Evolutionary conservation across 2,888 invertebrate species (phyloP), one percentile per base, ranked within the genome.

Genomic region (Ceraclea dissimilis): DNA sequence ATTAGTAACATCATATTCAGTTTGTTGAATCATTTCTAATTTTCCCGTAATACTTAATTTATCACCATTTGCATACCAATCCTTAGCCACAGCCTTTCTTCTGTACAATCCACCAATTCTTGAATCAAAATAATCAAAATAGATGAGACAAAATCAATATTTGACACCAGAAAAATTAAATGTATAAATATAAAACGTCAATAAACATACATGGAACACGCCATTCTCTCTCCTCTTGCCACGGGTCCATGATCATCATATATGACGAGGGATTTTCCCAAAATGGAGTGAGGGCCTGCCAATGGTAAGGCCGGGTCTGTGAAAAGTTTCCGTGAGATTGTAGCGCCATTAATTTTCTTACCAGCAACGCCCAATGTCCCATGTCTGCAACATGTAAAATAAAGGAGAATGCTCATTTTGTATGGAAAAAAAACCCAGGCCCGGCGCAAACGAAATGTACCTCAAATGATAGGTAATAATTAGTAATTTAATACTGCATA

Each of bases 211-310:
- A 82, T 81, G 8, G 93, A 88, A 70, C 96, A 96, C 0, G 91
- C 93, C 67, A 95, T 76, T 60, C 94, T 74, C 70, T 93, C 91
- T 13, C 94, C 94, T 62, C 94, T 75, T 0, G 93, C 93, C 60
- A 86, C 84, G 0, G 93, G 93, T 0, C 91, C 91, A 67, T 87
- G 83, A 67, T 93, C 93, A 67, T 91, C 93, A 66, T 88, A 91
- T 50, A 96, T 80, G 1, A 93, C 90, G 31, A 96, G 72, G 6
- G 94, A 90, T 69, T 86, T 88, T 50, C 89, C 90, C 65, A 94
- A 68, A 65, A 92, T 79, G 62, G 83, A 84, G 66, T 84, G 75
- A 16, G 80, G 79, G 13, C 95, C 95, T 10, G 84, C 82, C 8
- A 96, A 74, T 0, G 90, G 86, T 31, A 94, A 66, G 65, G 84